A percentile compares a stretch with the other conserved stretches of the same genome.
Evolutionary conservation across 2,113 vertebrate genomes (phyloP).

Genomic region (Oostethus manadensis): DNA sequence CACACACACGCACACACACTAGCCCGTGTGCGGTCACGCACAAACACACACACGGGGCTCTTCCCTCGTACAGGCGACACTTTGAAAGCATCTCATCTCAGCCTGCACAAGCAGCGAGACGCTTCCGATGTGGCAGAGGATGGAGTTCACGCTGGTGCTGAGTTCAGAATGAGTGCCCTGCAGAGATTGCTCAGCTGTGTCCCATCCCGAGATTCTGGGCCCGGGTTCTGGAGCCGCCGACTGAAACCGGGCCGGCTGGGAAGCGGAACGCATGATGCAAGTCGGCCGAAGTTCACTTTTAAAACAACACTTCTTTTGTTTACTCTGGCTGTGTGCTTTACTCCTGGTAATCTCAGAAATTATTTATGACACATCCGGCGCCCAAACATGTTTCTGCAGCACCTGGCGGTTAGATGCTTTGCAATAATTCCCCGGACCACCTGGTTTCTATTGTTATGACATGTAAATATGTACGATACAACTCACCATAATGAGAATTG

Average conservation of each 20-base stretch:
- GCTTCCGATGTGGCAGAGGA: constrained; percentile 51
- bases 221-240: constrained; percentile 14
- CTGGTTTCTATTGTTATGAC: no score
- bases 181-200: constrained; percentile 34
- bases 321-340: no score
- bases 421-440: no score
- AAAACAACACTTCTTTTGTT: neutral
- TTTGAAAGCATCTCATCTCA: constrained; percentile 53
- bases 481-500: no score
- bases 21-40: neutral
- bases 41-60: neutral
- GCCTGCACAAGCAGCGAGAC: constrained; percentile 38
- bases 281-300: constrained; percentile 4
- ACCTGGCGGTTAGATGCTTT: no score
- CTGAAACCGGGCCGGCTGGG: constrained; percentile 1
- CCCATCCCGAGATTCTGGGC: constrained; percentile 26
- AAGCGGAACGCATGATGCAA: neutral
- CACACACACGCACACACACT: neutral
- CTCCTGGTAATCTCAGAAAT: neutral
- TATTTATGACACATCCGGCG: no score
- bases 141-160: constrained; percentile 43
- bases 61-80: constrained; percentile 12
- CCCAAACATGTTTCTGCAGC: no score
- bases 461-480: no score
- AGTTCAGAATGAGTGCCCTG: constrained; percentile 42